Evolutionary conservation across 2,797 vertebrate genomes (phyloP).

Genomic region (Danio kyathit): DNA sequence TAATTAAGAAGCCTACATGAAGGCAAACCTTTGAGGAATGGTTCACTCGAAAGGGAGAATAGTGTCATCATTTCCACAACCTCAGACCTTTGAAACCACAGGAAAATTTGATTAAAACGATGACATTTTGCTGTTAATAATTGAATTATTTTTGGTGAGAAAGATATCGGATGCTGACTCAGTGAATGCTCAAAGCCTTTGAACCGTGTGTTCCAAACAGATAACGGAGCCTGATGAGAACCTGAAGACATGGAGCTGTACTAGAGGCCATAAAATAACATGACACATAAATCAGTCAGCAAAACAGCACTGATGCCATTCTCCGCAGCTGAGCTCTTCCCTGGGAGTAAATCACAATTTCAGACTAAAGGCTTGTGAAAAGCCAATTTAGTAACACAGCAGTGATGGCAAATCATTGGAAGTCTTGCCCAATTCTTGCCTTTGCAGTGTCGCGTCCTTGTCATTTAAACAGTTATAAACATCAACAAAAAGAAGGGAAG

Average conservation of each 20-base stretch:
- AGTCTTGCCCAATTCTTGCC: background rate
- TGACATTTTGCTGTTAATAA: background rate
- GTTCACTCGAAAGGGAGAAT: background rate
- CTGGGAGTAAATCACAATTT: constrained; percentile 4
- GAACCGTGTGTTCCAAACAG: background rate
- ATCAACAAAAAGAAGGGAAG: too few species aligned
- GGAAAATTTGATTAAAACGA: constrained; percentile 1
- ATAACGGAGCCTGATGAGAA: background rate
- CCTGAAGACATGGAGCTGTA: background rate
- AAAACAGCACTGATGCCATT: background rate
- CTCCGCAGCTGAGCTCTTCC: background rate
- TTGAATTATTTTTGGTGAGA: background rate
- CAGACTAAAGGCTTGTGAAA: background rate
- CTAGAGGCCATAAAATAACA: constrained; percentile 4
- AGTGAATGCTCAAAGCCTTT: background rate
- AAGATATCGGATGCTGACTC: background rate
- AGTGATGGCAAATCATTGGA: background rate
- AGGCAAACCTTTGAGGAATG: background rate
- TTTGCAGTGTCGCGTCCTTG: background rate
- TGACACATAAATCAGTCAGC: background rate
- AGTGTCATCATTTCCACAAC: background rate
- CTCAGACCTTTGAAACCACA: background rate
- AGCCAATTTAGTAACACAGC: background rate
- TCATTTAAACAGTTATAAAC: too few species aligned
- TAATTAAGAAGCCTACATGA: background rate